These are phyloP conservation scores for Gorilla gorilla DNA, from an alignment of 2,113 vertebrate species.

Conservation along the genomic window DNA sequence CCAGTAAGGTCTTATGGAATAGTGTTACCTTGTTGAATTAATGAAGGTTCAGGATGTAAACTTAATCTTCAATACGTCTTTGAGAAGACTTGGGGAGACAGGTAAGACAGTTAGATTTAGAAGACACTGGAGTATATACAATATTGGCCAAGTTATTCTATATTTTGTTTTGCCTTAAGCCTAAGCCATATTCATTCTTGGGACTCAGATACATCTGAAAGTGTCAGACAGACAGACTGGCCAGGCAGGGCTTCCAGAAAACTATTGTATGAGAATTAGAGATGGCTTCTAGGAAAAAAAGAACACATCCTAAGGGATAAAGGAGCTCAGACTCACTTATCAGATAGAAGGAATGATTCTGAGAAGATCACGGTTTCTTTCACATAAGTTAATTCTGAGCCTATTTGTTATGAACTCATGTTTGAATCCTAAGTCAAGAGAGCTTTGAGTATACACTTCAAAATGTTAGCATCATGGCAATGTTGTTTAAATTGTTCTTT, in stretches of 20 bases:
- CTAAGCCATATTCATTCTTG: not conserved
- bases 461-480: not conserved
- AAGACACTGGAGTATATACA: not conserved
- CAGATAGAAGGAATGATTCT: not conserved
- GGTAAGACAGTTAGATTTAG: not conserved
- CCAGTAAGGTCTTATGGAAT: not conserved
- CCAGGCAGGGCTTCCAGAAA: not conserved
- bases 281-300: not conserved
- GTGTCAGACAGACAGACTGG: not conserved
- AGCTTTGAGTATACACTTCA: not conserved
- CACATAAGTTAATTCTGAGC: not conserved
- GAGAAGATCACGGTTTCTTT: not conserved
- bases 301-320: not conserved
- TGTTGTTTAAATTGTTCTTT: not conserved
- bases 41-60: not conserved
- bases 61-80: not conserved
- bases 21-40: not conserved
- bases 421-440: not conserved
- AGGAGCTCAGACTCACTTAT: not conserved
- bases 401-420: not conserved
- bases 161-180: not conserved
- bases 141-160: not conserved
- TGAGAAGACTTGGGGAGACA: not conserved
- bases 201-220: constrained; percentile 12
- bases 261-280: not conserved